phyloP scores from a whole-genome alignment of 1,140 invertebrate genomes.

The Drosophila teissieri region DNA sequence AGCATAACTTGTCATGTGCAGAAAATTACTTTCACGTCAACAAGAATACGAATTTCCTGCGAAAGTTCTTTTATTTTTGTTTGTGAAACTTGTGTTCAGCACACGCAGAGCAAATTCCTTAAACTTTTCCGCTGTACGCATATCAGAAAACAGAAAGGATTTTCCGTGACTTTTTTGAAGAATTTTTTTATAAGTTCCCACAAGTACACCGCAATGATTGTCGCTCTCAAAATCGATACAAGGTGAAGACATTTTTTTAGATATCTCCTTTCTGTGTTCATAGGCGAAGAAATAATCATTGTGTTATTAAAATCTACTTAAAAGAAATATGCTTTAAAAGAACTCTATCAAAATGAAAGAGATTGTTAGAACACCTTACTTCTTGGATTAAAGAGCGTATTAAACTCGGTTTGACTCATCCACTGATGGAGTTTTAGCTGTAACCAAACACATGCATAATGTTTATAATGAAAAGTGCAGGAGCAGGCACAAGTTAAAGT shows the following conservation, averaged over 20 bases:
- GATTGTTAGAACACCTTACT: background rate
- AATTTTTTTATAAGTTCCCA: background rate
- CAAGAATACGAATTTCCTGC: conserved; percentile 26
- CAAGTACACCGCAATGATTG: conserved; percentile 9
- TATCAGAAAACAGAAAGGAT: conserved; percentile 12
- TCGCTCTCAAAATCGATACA: conserved; percentile 6
- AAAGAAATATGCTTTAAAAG: too few species aligned
- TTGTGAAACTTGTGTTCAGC: conserved; percentile 31
- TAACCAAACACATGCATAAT: conserved; percentile 46
- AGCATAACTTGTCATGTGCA: conserved; percentile 73
- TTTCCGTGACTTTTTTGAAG: conserved; percentile 21
- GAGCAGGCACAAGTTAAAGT: conserved; percentile 73
- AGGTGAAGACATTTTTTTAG: background rate
- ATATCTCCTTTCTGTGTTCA: too few species aligned
- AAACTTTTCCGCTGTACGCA: conserved; percentile 26
- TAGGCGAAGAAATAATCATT: too few species aligned
- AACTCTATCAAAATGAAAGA: too few species aligned
- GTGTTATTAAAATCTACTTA: too few species aligned
- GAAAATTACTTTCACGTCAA: conserved; percentile 54
- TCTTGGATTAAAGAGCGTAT: conserved; percentile 14
- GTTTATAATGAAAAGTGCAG: conserved; percentile 70
- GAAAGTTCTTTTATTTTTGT: conserved; percentile 37
- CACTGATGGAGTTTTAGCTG: conserved; percentile 3
- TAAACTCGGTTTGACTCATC: background rate
- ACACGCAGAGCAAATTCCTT: conserved; percentile 21